Conservation (phyloP, 92 coral and sea anemone species). For the Epizoanthus ramosus region DNA sequence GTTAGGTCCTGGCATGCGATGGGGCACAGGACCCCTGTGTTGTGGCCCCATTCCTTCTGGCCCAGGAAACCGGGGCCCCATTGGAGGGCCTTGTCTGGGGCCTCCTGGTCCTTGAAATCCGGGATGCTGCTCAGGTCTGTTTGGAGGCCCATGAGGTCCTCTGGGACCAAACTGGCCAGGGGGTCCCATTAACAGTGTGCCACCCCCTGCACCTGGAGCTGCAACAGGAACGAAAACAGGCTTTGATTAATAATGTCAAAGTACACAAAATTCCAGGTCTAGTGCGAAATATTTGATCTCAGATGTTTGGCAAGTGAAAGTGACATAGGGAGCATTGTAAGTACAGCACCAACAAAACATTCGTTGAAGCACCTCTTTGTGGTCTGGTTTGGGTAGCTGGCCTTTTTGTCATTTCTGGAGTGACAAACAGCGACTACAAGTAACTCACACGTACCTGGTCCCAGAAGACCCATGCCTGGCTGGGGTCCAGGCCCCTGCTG, state of each 20-base stretch:
- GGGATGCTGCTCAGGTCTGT: slow-evolving; percentile 70
- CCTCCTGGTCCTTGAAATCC: slow-evolving; percentile 96
- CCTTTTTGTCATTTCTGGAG: background rate
- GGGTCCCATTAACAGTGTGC: slow-evolving; percentile 57
- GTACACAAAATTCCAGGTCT: too few relatives aligned
- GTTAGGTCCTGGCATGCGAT: slow-evolving; percentile 80
- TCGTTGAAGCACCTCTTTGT: too few relatives aligned
- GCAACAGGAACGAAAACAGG: background rate
- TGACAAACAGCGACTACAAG: background rate
- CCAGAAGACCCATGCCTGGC: slow-evolving; percentile 49
- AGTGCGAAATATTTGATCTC: too few relatives aligned
- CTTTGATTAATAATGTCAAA: too few relatives aligned
- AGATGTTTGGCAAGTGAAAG: too few relatives aligned
- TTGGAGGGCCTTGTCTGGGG: slow-evolving; percentile 82
- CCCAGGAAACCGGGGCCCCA: slow-evolving; percentile 82
- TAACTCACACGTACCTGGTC: slow-evolving; percentile 31
- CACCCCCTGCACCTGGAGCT: slow-evolving; percentile 76
- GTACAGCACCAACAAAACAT: too few relatives aligned
- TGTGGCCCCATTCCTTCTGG: slow-evolving; percentile 88
- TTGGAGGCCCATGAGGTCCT: slow-evolving; percentile 81
- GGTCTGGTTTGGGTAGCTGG: too few relatives aligned
- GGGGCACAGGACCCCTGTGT: slow-evolving; percentile 83
- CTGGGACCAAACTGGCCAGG: slow-evolving; percentile 88
- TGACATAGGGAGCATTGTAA: too few relatives aligned
- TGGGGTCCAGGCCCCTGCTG: slow-evolving; percentile 57